Base-by-base conservation (phyloP, 2,888 invertebrate species). In the Dolomedes plantarius region DNA sequence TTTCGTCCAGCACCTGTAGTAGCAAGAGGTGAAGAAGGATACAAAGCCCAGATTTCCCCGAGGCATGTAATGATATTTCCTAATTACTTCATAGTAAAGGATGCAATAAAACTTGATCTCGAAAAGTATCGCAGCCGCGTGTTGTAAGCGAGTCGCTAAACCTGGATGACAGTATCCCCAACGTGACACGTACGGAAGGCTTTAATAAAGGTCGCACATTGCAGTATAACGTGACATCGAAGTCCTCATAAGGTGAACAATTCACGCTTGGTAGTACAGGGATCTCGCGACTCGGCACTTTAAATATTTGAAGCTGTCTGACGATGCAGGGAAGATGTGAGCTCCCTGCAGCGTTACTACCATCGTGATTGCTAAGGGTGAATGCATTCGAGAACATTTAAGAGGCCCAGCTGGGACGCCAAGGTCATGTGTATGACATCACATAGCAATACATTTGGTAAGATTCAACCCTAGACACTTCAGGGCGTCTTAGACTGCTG, bases 71-170 rank as follows among this genome's bases (percentile, higher is more conserved):
- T 64, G 75, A 69, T 46, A 71, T n/a, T 46, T 71, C 36, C 50
- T 82, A 82, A 81, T 81, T 81, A 76, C 46, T 65, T 71, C 27
- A 69, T 50, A 29, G 62, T 62, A 36, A 11, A 41, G 39, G 56
- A 56, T 71, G 76, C 64, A 69, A 62, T 82, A 71, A 64, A 81
- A 71, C 65, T 76, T 65, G 65, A 73, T 50, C 64, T 31, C 19
- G 32, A 13, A 16, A 27, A 5, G 36, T 36, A 9, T 36, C 6
- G 36, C 5, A 36, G 9, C n/a, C 36, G 9, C 36, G 36, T 36
- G 5, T 9, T 7, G 5, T 9, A 36, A 9, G 9, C 9, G 36
- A 7, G 36, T 9, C 36, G 9, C n/a, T n/a, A n/a, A n/a, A n/a
- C n/a, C n/a, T n/a, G n/a, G n/a, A 9, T 7, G 36, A 9, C 5